Percentiles rank a stretch among this genome's conserved stretches.
Evolutionary conservation across 2,113 vertebrate genomes (phyloP).

Genomic region (Phalacrocorax aristotelis): DNA sequence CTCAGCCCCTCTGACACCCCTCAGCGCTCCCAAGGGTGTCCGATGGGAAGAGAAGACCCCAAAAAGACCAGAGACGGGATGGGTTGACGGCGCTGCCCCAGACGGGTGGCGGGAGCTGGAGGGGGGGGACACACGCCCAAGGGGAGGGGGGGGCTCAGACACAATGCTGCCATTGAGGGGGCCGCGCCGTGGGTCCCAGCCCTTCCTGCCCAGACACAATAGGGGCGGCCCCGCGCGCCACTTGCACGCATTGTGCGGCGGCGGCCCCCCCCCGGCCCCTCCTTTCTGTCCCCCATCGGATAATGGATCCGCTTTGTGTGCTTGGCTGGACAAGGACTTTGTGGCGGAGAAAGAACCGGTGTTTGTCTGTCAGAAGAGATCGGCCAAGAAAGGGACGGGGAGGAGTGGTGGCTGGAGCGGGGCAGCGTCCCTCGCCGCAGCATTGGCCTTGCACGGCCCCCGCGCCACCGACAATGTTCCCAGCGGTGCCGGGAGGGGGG

Average conservation of each 20-base stretch:
- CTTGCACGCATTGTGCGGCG: conserved; percentile 79
- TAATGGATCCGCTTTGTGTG: conserved; percentile 80
- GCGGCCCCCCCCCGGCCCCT: conserved; percentile 32
- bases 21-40: not conserved
- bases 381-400: conserved; percentile 49
- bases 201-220: conserved; percentile 84
- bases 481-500: rapidly evolving
- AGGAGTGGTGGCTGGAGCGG: not conserved
- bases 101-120: not conserved
- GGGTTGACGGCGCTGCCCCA: not conserved
- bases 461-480: rapidly evolving
- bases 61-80: rapidly evolving
- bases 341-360: conserved; percentile 70
- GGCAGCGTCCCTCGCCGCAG: not conserved
- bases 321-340: conserved; percentile 75
- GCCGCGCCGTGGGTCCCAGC: conserved; percentile 78
- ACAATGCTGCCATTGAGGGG: conserved; percentile 88
- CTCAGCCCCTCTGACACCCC: not conserved
- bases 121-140: not conserved
- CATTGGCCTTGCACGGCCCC: not conserved
- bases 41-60: not conserved
- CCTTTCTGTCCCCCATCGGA: conserved; percentile 75
- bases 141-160: conserved; percentile 79
- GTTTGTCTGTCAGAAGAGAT: conserved; percentile 73
- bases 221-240: conserved; percentile 77